Percentiles rank a stretch among this genome's conserved stretches.
phyloP scores from a whole-genome alignment of 1,140 invertebrate species.

The Bombus polaris region DNA sequence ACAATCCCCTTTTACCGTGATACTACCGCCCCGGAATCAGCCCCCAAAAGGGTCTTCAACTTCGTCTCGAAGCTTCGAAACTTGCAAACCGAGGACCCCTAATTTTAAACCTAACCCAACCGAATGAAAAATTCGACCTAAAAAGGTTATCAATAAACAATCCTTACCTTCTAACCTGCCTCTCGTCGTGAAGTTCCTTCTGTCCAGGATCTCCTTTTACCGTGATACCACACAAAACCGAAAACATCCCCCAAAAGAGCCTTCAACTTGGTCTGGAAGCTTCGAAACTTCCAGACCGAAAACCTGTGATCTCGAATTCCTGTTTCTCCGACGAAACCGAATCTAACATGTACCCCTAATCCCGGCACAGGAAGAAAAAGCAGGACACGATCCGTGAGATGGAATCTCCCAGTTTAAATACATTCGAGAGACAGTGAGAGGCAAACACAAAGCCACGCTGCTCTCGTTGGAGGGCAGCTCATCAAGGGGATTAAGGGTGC shows the following conservation, averaged over 20 bases:
- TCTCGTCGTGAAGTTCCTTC: no score
- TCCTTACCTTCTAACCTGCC: no score
- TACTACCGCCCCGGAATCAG: no score
- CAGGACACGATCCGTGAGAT: not conserved
- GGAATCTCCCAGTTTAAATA: constrained; percentile 32
- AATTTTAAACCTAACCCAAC: no score
- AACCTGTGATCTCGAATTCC: not conserved
- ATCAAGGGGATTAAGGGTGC: constrained; percentile 41
- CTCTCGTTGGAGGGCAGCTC: constrained; percentile 27
- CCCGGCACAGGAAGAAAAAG: not conserved
- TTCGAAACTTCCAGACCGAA: no score
- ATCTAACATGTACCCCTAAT: not conserved
- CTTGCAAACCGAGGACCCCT: no score
- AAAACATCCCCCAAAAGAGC: not conserved
- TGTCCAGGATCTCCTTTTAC: no score
- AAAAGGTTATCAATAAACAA: no score
- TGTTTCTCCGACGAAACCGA: not conserved
- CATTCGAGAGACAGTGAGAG: constrained; percentile 10
- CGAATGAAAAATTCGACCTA: no score
- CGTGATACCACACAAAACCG: not conserved
- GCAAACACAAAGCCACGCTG: constrained; percentile 9
- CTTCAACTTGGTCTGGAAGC: not conserved
- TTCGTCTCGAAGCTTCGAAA: no score
- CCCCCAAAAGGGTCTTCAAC: no score
- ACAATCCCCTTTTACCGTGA: no score